These are phyloP conservation scores for Brachyptera risi DNA, from an alignment of 2,888 invertebrate species.

Conservation along the genomic window DNA sequence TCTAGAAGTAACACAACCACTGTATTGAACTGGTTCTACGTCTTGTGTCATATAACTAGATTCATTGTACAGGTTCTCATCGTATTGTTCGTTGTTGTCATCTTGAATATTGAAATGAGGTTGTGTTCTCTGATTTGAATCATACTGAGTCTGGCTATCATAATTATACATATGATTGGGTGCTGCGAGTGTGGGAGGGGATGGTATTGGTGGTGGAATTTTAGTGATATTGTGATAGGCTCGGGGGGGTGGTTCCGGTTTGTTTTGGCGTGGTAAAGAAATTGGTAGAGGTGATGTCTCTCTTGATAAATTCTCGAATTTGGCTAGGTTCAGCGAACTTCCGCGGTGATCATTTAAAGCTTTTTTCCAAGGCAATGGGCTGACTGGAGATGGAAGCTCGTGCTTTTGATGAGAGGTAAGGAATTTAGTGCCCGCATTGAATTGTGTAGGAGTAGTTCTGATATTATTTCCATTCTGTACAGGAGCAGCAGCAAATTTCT, in stretches of 20 bases:
- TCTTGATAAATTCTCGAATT: constrained; percentile 32
- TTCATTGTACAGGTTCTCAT: not conserved
- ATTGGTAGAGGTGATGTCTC: constrained; percentile 32
- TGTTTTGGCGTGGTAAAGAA: constrained; percentile 27
- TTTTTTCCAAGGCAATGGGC: constrained; percentile 33
- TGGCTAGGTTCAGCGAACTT: constrained; percentile 28
- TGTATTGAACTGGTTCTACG: constrained; percentile 23
- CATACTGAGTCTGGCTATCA: constrained; percentile 29
- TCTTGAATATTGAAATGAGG: no score
- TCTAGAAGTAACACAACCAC: constrained; percentile 26
- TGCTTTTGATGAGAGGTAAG: constrained; percentile 19
- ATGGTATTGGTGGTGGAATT: constrained; percentile 25
- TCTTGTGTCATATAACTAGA: not conserved
- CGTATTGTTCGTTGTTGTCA: not conserved
- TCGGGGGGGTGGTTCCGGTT: constrained; percentile 28
- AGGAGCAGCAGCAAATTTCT: constrained; percentile 35
- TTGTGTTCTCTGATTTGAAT: not conserved
- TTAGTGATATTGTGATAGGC: constrained; percentile 15
- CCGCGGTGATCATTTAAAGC: constrained; percentile 17
- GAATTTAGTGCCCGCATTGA: not conserved
- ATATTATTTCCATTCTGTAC: constrained; percentile 1
- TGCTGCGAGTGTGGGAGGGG: constrained; percentile 43
- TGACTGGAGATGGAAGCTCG: constrained; percentile 29
- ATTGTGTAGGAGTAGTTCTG: constrained; percentile 24
- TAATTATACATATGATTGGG: constrained; percentile 46